Evolutionary conservation across 2,797 vertebrate species (phyloP).

Genomic region (Leuciscus waleckii): DNA sequence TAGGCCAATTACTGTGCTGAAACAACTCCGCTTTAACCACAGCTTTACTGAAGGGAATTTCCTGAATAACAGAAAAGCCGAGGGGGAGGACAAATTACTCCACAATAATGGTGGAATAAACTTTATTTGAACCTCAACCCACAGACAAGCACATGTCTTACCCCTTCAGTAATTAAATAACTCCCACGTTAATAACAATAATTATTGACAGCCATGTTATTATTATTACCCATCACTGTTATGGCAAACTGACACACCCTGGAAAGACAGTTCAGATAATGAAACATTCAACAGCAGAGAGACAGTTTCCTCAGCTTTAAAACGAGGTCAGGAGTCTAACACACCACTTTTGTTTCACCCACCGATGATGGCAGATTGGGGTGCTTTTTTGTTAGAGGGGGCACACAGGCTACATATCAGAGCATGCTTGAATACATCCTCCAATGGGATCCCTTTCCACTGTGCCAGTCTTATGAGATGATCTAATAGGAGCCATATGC

Average conservation of each 20-base stretch:
- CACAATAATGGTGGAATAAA: background rate
- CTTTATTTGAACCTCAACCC: background rate
- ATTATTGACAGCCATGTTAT: background rate
- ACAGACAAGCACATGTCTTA: background rate
- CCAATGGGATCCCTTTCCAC: background rate
- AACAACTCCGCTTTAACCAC: background rate
- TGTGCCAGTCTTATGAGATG: background rate
- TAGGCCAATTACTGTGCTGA: slow-evolving; percentile 26
- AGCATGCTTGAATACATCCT: slow-evolving; percentile 16
- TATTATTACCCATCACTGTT: background rate
- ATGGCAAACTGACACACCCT: slow-evolving; percentile 22
- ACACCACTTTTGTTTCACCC: slow-evolving; percentile 27
- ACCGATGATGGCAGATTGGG: slow-evolving; percentile 29
- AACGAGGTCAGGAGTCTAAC: slow-evolving; percentile 55
- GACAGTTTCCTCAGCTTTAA: slow-evolving; percentile 30
- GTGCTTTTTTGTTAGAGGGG: background rate
- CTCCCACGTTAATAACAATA: background rate
- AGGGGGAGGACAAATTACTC: background rate
- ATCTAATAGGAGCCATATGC: background rate
- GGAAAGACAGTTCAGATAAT: slow-evolving; percentile 34
- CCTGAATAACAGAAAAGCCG: slow-evolving; percentile 6
- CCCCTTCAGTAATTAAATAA: background rate
- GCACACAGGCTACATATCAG: background rate
- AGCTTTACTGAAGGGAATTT: slow-evolving; percentile 7
- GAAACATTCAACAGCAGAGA: slow-evolving; percentile 53